Evolutionary conservation across 2,888 invertebrate genomes (phyloP).

Genomic region (Epinotia brunnichana): DNA sequence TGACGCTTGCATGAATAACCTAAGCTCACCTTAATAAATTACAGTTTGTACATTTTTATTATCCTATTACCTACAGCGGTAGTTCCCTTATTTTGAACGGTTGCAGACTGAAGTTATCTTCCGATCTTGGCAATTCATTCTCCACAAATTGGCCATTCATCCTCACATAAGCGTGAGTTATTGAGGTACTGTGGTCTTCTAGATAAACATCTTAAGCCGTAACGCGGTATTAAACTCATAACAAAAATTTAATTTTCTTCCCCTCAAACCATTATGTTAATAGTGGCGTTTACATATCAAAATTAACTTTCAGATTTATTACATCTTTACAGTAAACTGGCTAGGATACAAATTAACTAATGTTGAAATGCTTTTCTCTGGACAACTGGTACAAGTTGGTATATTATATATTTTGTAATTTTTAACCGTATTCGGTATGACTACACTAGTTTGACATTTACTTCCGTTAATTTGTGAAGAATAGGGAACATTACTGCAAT

Average conservation of each 20-base stretch:
- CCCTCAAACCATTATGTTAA: slow-evolving; percentile 46
- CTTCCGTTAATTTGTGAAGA: too few species aligned
- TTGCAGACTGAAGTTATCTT: slow-evolving; percentile 58
- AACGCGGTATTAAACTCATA: slow-evolving; percentile 53
- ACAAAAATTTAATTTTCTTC: slow-evolving; percentile 54
- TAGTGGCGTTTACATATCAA: slow-evolving; percentile 46
- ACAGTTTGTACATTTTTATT: slow-evolving; percentile 37
- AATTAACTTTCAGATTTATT: slow-evolving; percentile 46
- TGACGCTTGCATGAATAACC: neutral
- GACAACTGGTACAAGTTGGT: too few species aligned
- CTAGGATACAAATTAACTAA: neutral
- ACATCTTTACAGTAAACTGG: neutral
- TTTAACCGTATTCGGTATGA: too few species aligned
- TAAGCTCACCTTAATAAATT: slow-evolving; percentile 16
- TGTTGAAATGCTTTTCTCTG: too few species aligned
- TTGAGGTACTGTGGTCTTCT: slow-evolving; percentile 53
- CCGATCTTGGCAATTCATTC: slow-evolving; percentile 70
- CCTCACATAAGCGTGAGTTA: slow-evolving; percentile 70
- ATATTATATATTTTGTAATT: too few species aligned
- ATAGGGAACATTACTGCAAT: too few species aligned
- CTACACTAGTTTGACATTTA: too few species aligned
- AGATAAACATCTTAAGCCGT: slow-evolving; percentile 53
- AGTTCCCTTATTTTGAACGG: slow-evolving; percentile 44
- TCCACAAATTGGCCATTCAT: slow-evolving; percentile 75
- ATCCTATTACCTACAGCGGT: slow-evolving; percentile 34